These are phyloP conservation scores for Paramormyrops kingsleyae DNA, from an alignment of 2,113 vertebrate species.

Conservation along the genomic window DNA sequence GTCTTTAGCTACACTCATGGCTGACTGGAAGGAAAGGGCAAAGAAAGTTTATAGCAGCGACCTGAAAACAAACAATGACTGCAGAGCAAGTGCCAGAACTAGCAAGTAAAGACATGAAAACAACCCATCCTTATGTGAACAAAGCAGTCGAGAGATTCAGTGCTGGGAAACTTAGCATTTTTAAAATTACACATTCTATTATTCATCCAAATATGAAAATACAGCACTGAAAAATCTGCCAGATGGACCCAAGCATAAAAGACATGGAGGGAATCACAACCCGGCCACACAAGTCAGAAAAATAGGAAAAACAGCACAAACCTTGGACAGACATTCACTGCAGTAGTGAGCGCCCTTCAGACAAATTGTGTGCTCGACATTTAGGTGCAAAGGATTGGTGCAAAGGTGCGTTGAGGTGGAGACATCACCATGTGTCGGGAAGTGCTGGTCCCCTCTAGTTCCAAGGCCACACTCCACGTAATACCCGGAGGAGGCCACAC, in stretches of 20 bases:
- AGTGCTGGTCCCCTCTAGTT: conserved; percentile 64
- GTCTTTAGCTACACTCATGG: conserved; percentile 67
- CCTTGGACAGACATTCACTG: conserved; percentile 85
- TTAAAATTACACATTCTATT: neutral
- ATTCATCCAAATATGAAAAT: neutral
- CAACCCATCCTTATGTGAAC: no score
- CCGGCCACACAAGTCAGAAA: neutral
- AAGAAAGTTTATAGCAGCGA: neutral
- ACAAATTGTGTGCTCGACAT: conserved; percentile 73
- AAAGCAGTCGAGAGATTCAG: neutral
- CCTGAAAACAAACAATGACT: neutral
- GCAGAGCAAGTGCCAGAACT: neutral
- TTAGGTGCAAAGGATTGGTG: conserved; percentile 82
- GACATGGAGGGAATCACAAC: neutral
- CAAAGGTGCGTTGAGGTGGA: conserved; percentile 70
- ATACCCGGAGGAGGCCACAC: conserved; percentile 65
- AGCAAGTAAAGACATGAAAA: neutral
- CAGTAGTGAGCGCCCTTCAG: conserved; percentile 85
- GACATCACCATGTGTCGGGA: conserved; percentile 62
- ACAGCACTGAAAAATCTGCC: neutral
- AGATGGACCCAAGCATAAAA: neutral
- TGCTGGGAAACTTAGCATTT: neutral
- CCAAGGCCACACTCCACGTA: conserved; percentile 69
- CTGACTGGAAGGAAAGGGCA: conserved; percentile 55
- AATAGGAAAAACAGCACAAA: conserved; percentile 58